These are phyloP conservation scores for Puma concolor DNA, from an alignment of 2,113 vertebrate genomes.

Conservation along the genomic window DNA sequence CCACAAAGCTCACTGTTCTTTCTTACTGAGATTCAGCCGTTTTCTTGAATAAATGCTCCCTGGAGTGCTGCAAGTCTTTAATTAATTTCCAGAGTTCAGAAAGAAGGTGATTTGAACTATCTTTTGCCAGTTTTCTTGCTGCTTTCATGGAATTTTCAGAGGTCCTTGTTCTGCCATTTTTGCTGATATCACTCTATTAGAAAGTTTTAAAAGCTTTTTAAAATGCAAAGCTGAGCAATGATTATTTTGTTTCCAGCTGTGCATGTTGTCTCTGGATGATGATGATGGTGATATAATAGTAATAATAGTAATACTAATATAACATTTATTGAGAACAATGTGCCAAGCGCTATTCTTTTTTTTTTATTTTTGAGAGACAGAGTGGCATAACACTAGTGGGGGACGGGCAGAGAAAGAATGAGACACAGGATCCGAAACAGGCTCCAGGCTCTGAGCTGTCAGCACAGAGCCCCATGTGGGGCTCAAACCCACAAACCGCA, in stretches of 20 bases:
- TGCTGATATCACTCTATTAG: not conserved
- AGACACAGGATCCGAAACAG: too few relatives aligned
- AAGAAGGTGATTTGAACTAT: not conserved
- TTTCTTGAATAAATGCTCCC: constrained; percentile 14
- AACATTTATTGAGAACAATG: not conserved
- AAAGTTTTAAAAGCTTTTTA: constrained; percentile 33
- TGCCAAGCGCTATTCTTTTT: not conserved
- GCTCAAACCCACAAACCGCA: too few relatives aligned
- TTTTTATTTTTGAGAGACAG: too few relatives aligned
- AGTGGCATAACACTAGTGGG: too few relatives aligned
- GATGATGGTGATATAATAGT: not conserved
- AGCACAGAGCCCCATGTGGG: too few relatives aligned
- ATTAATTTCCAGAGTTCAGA: not conserved
- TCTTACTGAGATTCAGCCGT: not conserved
- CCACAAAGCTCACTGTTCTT: not conserved
- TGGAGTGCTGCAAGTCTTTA: not conserved
- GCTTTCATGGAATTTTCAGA: constrained; percentile 6
- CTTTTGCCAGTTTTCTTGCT: constrained; percentile 16
- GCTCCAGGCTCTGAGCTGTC: too few relatives aligned
- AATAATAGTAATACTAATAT: not conserved
- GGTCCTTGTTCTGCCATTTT: constrained; percentile 1
- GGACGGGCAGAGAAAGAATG: too few relatives aligned
- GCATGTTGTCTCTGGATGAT: not conserved
- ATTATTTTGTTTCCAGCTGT: not conserved
- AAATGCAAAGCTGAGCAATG: constrained; percentile 28